Base-by-base conservation (phyloP, 1,140 invertebrate genomes). In the Drosophila sucinea region DNA sequence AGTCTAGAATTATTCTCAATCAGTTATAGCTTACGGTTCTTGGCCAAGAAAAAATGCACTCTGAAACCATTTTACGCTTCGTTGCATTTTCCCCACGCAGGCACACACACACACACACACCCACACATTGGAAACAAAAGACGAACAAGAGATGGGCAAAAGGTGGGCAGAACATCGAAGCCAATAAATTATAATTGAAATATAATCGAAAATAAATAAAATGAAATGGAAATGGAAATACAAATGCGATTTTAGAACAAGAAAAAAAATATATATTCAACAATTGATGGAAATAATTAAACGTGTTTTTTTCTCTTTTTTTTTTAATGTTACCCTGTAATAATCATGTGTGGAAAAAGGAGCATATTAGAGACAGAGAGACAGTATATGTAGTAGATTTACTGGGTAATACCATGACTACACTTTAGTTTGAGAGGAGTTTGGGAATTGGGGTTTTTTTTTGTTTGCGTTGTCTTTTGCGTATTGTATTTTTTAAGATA, bases 131-230 rank as follows among this genome's bases (percentile, higher is more conserved):
- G 7, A 3, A 27, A 41, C 40, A 17, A 41, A 41, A 41, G 40
- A n/a, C 3, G n/a, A 27, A 8, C 7, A 7, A 47, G 25, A 47
- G 44, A 25, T 23, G 17, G 23, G 17, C 44, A 25, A 47, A 25
- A 47, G 17, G 17, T 6, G 8, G 23, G 6, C 35, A 38, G 10
- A 4, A 58, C 3, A 58, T 35, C 32, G 32, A 17, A 58, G 32
- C 23, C 17, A 17, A 58, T 58, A 35, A 58, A 58, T 58, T 58
- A 35, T 58, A 35, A 58, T 58, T 17, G 56, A 25, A 58, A 38
- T 58, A 25, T 23, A 38, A 58, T 58, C n/a, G 56, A 32, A 38
- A 58, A 58, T 25, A 58, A 38, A 33, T 58, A 58, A 58, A 58
- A 23, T 35, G 4, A 38, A 35, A 47, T 23, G 3, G 17, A 47